phyloP scores from a whole-genome alignment of 1,140 invertebrate genomes.

The Aphidius ervi region DNA sequence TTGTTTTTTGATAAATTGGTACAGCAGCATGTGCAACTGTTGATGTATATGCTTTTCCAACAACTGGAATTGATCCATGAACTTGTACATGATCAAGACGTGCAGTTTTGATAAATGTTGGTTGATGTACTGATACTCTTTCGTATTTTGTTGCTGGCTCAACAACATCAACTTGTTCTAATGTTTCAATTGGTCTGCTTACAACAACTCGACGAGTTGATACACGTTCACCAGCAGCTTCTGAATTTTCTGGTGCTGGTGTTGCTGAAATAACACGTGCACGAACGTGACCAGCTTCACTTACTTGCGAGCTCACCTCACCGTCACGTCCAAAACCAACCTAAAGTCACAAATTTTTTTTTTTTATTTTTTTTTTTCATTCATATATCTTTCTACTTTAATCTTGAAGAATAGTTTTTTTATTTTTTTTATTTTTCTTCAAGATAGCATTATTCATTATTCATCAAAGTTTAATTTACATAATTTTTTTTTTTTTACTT shows the following conservation, averaged over 20 bases:
- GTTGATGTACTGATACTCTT: constrained; percentile 48
- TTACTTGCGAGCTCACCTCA: constrained; percentile 29
- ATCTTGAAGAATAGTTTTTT: neutral
- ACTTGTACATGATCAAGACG: constrained; percentile 47
- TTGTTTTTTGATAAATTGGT: constrained; percentile 43
- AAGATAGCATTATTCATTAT: neutral
- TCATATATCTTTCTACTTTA: no score
- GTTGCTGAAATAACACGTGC: constrained; percentile 58
- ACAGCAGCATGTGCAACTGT: constrained; percentile 44
- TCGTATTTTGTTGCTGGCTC: constrained; percentile 58
- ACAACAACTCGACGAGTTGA: constrained; percentile 62
- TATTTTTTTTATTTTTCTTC: neutral
- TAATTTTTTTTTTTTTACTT: no score
- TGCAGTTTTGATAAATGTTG: constrained; percentile 53
- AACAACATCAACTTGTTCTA: constrained; percentile 58
- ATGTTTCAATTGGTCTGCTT: constrained; percentile 60
- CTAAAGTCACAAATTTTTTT: constrained; percentile 17
- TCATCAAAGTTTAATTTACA: no score
- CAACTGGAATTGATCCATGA: constrained; percentile 46
- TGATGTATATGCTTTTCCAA: constrained; percentile 48
- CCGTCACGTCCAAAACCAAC: constrained; percentile 45
- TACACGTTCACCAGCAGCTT: constrained; percentile 55
- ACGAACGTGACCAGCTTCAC: constrained; percentile 45
- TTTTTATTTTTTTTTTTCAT: no score
- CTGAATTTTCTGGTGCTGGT: constrained; percentile 51